A percentile compares a stretch with the other conserved stretches of the same genome.
phyloP scores from a whole-genome alignment of 1,140 invertebrate species.

The Meloidogyne floridensis region DNA sequence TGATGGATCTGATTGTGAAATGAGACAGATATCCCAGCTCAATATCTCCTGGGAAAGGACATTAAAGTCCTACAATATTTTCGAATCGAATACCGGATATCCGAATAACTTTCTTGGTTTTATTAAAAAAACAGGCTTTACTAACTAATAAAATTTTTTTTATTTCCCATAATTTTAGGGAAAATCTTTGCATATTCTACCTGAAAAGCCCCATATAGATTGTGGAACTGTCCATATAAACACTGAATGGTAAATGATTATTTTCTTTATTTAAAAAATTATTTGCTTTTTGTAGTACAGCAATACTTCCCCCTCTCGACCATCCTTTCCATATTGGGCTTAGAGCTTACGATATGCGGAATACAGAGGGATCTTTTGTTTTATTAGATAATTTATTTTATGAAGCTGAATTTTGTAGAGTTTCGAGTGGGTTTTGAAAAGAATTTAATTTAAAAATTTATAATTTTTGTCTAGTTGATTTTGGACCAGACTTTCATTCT shows the following conservation, averaged over 20 bases:
- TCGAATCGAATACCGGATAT: too few relatives aligned
- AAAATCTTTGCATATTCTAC: constrained; percentile 33
- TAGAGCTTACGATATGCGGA: constrained; percentile 58
- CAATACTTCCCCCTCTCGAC: constrained; percentile 54
- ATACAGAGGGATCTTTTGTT: constrained; percentile 60
- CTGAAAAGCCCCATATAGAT: constrained; percentile 63
- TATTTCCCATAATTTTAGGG: constrained; percentile 20
- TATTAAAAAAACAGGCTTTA: too few relatives aligned
- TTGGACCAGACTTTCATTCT: constrained; percentile 54
- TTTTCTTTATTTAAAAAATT: neutral
- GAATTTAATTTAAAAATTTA: constrained; percentile 9
- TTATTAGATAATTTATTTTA: constrained; percentile 65
- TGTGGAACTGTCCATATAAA: constrained; percentile 58
- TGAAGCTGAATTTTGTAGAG: constrained; percentile 59
- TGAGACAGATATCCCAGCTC: too few relatives aligned
- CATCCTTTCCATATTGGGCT: constrained; percentile 55
- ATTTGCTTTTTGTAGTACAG: constrained; percentile 34
- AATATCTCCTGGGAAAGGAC: too few relatives aligned
- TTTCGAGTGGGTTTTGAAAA: constrained; percentile 49
- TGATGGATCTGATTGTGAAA: too few relatives aligned
- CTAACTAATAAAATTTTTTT: neutral
- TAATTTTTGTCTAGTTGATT: constrained; percentile 52
- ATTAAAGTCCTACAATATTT: too few relatives aligned
- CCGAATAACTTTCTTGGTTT: too few relatives aligned
- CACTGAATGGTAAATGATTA: constrained; percentile 51